Evolutionary conservation across 2,797 vertebrate species (phyloP).

Genomic region (Aulostomus chinensis): DNA sequence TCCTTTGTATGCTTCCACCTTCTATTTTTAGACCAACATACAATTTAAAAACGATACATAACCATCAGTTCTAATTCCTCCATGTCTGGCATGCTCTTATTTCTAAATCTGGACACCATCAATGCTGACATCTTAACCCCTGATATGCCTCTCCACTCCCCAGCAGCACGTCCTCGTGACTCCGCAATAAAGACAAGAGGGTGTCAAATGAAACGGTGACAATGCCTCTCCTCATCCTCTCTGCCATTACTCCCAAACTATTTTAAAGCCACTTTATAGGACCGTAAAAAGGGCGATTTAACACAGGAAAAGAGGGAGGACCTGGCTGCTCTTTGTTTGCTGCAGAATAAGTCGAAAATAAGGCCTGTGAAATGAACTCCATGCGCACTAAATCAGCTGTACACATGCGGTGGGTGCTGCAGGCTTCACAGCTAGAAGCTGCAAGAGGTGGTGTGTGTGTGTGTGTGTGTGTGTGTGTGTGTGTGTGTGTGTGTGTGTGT

Average conservation of each 20-base stretch:
- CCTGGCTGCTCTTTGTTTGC: slow-evolving; percentile 50
- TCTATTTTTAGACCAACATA: neutral
- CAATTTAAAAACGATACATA: slow-evolving; percentile 5
- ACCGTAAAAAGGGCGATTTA: slow-evolving; percentile 72
- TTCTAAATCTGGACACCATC: slow-evolving; percentile 14
- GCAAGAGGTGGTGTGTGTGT: no score
- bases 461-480: neutral
- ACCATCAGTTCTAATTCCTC: no score
- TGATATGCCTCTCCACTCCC: neutral
- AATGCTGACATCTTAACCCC: slow-evolving; percentile 47
- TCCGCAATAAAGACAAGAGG: slow-evolving; percentile 30
- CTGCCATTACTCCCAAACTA: slow-evolving; percentile 40
- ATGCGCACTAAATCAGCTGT: slow-evolving; percentile 36
- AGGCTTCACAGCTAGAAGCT: no score
- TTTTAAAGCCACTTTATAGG: slow-evolving; percentile 74
- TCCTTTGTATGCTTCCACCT: neutral
- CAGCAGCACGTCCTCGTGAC: slow-evolving; percentile 31
- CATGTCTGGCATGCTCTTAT: slow-evolving; percentile 4
- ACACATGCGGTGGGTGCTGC: slow-evolving; percentile 1
- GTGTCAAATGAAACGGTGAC: slow-evolving; percentile 58
- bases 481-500: neutral
- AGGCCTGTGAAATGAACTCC: slow-evolving; percentile 43
- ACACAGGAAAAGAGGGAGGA: slow-evolving; percentile 49
- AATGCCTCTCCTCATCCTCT: slow-evolving; percentile 52
- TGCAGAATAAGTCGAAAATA: slow-evolving; percentile 55